Evolutionary conservation across 2,113 vertebrate species (phyloP).

Genomic region (Gnathonemus echidnorhynchus): DNA sequence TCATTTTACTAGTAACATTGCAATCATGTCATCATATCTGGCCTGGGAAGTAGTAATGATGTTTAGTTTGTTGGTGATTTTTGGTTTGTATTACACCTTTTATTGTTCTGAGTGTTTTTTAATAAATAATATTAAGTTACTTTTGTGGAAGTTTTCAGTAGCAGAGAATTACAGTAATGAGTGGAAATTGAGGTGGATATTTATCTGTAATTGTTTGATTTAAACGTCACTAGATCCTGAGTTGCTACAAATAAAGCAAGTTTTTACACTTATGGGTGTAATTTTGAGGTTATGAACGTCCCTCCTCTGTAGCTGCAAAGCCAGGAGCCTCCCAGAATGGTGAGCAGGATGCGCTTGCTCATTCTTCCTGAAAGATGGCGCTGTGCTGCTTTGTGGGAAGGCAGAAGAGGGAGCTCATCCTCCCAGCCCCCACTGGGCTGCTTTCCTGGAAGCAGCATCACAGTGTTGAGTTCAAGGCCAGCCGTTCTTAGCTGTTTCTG

Average conservation of each 20-base stretch:
- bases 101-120: neutral
- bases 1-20: neutral
- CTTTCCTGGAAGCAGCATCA: neutral
- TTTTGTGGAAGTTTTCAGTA: neutral
- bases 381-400: neutral
- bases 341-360: neutral
- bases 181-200: neutral
- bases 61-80: neutral
- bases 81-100: neutral
- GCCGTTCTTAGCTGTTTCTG: neutral
- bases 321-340: neutral
- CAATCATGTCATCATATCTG: neutral
- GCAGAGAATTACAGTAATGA: neutral
- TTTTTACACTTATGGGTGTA: neutral
- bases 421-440: neutral
- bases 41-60: neutral
- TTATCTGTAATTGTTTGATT: neutral
- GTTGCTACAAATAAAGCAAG: neutral
- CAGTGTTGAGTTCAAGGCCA: slow-evolving; percentile 8
- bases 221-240: neutral
- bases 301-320: neutral
- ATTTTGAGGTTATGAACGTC: neutral
- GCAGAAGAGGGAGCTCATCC: neutral
- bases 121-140: neutral
- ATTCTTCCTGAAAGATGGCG: neutral